Evolutionary conservation across 2,113 vertebrate genomes (phyloP).

Genomic region (Amphiprion ocellaris): DNA sequence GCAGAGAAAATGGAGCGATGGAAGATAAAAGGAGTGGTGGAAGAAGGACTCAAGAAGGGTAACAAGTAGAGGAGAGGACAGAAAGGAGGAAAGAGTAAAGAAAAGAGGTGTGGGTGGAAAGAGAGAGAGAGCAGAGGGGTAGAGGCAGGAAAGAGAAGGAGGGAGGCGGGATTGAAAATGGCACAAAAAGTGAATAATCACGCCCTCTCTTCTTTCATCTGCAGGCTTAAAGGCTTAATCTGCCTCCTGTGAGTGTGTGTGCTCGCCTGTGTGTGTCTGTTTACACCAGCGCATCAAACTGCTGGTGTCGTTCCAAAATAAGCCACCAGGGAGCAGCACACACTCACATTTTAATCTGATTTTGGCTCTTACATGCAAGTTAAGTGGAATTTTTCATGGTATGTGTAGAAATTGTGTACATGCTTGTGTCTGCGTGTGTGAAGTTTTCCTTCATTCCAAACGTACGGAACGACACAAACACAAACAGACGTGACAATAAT

Average conservation of each 20-base stretch:
- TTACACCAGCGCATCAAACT: not conserved
- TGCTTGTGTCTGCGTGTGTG: not conserved
- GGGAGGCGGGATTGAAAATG: slow-evolving; percentile 13
- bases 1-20: slow-evolving; percentile 6
- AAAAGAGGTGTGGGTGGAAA: slow-evolving; percentile 1
- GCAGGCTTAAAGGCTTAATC: slow-evolving; percentile 72
- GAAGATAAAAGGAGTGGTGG: not conserved
- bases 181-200: slow-evolving; percentile 51
- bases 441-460: not conserved
- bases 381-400: not conserved
- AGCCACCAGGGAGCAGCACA: slow-evolving; percentile 64
- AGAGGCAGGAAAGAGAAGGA: not conserved
- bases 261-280: slow-evolving; percentile 13
- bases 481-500: not conserved
- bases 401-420: not conserved
- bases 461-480: not conserved
- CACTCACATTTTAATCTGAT: not conserved
- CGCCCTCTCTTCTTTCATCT: slow-evolving; percentile 63
- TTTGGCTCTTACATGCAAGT: not conserved
- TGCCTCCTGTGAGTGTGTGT: slow-evolving; percentile 41
- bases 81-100: not conserved
- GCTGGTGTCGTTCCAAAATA: not conserved
- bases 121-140: slow-evolving; percentile 26
- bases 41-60: not conserved
- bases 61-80: not conserved